phyloP scores from a whole-genome alignment of 2,113 vertebrate species.

The Corynorhinus townsendii region DNA sequence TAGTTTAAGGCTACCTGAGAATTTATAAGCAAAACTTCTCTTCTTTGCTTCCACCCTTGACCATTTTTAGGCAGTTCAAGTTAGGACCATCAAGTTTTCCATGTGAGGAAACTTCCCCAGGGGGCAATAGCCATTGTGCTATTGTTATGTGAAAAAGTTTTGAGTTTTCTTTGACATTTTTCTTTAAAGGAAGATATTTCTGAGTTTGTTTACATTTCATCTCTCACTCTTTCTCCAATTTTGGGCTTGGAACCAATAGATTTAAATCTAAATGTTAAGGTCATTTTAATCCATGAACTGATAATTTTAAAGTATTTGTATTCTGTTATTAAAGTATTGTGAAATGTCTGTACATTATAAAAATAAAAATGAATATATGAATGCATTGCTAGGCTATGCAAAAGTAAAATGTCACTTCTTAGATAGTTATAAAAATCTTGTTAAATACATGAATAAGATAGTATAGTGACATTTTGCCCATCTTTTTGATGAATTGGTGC shows the following conservation, averaged over 20 bases:
- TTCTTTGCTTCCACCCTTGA: neutral
- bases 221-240: neutral
- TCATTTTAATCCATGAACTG: neutral
- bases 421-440: neutral
- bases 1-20: neutral
- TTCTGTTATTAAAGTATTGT: neutral
- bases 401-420: constrained; percentile 22
- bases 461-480: neutral
- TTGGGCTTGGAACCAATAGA: neutral
- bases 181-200: neutral
- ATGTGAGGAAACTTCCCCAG: neutral
- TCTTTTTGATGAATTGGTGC: neutral
- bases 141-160: neutral
- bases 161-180: neutral
- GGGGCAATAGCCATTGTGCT: neutral
- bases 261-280: constrained; percentile 19
- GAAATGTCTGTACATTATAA: neutral
- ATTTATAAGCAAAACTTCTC: neutral
- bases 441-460: neutral
- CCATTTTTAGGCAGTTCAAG: neutral
- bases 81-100: neutral
- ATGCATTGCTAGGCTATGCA: neutral
- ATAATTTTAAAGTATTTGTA: constrained; percentile 20
- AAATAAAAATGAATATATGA: constrained; percentile 22
- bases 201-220: neutral